These are phyloP conservation scores for Protobothrops flavoviridis DNA, from an alignment of 2,113 vertebrate genomes.

Conservation along the genomic window DNA sequence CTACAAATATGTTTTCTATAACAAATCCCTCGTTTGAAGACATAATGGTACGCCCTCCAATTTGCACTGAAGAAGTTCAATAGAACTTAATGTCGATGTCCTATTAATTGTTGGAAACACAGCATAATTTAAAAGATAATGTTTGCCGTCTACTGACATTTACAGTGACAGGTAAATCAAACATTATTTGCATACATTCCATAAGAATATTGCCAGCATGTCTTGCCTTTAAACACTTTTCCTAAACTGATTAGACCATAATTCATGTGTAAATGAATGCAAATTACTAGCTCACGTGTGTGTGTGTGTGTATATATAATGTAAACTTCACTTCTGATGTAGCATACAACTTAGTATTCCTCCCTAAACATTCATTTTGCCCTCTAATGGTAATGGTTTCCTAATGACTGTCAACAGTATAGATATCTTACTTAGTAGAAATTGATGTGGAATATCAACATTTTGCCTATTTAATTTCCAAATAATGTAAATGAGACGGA, in stretches of 20 bases:
- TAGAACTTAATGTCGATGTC: not conserved
- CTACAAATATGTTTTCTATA: slow-evolving; percentile 56
- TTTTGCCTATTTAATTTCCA: not conserved
- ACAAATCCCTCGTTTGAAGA: slow-evolving; percentile 43
- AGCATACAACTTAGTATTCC: not conserved
- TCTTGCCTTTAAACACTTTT: slow-evolving; percentile 59
- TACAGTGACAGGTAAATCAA: slow-evolving; percentile 61
- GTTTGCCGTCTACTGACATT: slow-evolving; percentile 55
- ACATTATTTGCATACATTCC: slow-evolving; percentile 66
- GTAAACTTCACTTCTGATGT: slow-evolving; percentile 51
- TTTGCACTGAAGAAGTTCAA: not conserved
- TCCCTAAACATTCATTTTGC: slow-evolving; percentile 18
- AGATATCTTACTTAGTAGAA: not conserved
- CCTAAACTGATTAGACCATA: slow-evolving; percentile 64
- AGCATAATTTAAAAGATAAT: slow-evolving; percentile 56
- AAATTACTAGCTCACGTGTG: slow-evolving; percentile 64
- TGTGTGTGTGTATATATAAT: slow-evolving; percentile 28
- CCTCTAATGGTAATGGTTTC: slow-evolving; percentile 1
- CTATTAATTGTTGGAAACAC: slow-evolving; percentile 52
- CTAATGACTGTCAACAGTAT: slow-evolving; percentile 8
- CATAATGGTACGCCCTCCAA: not conserved
- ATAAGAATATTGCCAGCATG: slow-evolving; percentile 51
- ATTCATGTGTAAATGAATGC: slow-evolving; percentile 65
- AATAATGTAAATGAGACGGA: not conserved
- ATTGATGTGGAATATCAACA: not conserved